phyloP scores from a whole-genome alignment of 1,140 invertebrate genomes.

The Drosophila sproati region DNA sequence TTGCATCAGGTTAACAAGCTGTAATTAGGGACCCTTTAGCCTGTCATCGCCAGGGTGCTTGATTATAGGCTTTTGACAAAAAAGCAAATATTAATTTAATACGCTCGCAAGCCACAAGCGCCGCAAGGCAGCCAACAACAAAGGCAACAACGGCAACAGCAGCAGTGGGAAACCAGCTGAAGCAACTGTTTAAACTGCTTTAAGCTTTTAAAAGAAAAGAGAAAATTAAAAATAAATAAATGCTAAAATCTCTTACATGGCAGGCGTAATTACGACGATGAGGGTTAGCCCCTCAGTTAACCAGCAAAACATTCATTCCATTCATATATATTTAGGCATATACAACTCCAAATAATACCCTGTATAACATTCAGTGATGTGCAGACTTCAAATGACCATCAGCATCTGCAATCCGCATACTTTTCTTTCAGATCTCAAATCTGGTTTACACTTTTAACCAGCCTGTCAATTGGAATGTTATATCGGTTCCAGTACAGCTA shows the following conservation, averaged over 20 bases:
- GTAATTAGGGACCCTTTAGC: constrained; percentile 84
- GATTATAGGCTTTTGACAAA: constrained; percentile 84
- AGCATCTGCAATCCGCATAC: too few species aligned
- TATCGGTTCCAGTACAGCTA: too few species aligned
- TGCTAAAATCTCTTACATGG: constrained; percentile 5
- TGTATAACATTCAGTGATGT: too few species aligned
- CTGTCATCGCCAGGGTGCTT: constrained; percentile 84
- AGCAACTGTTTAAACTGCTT: not conserved
- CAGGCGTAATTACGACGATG: constrained; percentile 17
- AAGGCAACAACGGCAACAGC: not conserved
- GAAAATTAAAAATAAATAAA: not conserved
- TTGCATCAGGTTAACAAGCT: constrained; percentile 79
- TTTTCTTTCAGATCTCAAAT: too few species aligned
- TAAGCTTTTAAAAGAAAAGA: too few species aligned
- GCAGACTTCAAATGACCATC: too few species aligned
- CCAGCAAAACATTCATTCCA: not conserved
- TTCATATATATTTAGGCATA: too few species aligned
- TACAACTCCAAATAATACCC: too few species aligned
- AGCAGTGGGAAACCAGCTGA: not conserved
- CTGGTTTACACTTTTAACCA: too few species aligned
- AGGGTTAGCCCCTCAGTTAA: not conserved
- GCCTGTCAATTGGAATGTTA: too few species aligned
- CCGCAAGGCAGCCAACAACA: constrained; percentile 36
- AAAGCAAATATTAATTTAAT: constrained; percentile 85
- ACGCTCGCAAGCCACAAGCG: constrained; percentile 50